Evolutionary conservation across 2,797 vertebrate species (phyloP), one percentile per base, ranked within the genome.

Genomic region (Hoplostethus mediterraneus): DNA sequence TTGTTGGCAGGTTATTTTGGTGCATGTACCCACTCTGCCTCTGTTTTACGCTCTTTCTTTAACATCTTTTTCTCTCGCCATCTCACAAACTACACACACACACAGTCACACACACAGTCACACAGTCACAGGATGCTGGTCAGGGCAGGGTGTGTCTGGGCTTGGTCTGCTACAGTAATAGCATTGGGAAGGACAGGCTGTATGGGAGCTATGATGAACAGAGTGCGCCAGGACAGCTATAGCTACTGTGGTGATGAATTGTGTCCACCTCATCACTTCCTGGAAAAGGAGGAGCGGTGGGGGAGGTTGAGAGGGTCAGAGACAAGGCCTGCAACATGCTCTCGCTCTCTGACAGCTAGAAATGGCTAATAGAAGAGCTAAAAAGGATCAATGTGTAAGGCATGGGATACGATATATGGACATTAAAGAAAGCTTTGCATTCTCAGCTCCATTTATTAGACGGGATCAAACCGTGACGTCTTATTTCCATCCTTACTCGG

Each of bases 191-290:
- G 53, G 73, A 59, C 42, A 1, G 55, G 28, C 58, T 42, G 66
- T 44, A 38, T 3, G 31, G 40, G 77, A 74, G 68, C 5, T n/a
- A 71, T 74, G 87, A 89, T 72, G 65, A 79, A 88, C 45, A n/a
- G 73, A 53, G 69, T 0, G 0, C 47, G 79, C 38, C 2, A 17
- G 55, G 61, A 70, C 67, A 53, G 71, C 67, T 72, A 59, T 45
- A 57, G 60, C 56, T 63, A 49, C 63, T 4, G 33, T 33, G 70
- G 47, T 11, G 83, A 85, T 86, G 78, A 84, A 81, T 86, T 56
- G 57, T 75, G 68, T 75, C 59, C 64, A 64, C 55, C 66, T 81
- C 56, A 81, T 89, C 82, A 84, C 76, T 78, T 87, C 65, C 86
- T 73, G 80, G n/a, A 65, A 57, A 63, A 71, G 36, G 55, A 72